Base-by-base conservation (phyloP, 1,140 invertebrate genomes). In the Parasteatoda tepidariorum region DNA sequence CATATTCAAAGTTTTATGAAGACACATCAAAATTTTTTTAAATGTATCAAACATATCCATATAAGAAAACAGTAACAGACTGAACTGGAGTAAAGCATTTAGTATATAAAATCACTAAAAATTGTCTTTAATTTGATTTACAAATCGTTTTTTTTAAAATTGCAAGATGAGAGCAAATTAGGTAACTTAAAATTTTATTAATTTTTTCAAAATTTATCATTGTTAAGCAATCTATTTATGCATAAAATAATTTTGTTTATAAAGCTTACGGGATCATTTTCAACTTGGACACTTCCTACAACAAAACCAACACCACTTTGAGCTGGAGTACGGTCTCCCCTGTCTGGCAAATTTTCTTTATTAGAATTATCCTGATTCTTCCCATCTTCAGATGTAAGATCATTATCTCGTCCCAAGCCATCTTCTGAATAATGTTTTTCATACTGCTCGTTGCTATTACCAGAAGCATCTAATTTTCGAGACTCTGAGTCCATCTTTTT, bases 251-350 rank as follows among this genome's bases (percentile, higher is more conserved):
- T 6, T 41, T 15, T 54, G 2, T 54, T 71, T 41, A 55, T 28
- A 9, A 24, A 90, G n/a, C 91, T 91, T 89, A 93, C 93, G 38
- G 93, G 92, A 91, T 94, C 93, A 38, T 92, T 90, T 89, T 92
- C 92, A 28, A 90, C 87, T 30, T 92, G 87, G 86, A 93, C 93
- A 78, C 90, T 91, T 81, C 92, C 93, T 85, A 95, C 93, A 26
- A 95, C 91, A 85, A 95, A 91, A 71, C 93, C 93, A 85, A 92
- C 89, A 24, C 90, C 89, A 78, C 87, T 68, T 33, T 48, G 55
- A 6, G 30, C 3, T 24, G 4, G 76, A 61, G 34, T 15, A 28
- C 6, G 9, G 5, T 41, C 38, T 6, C 5, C 13, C 13, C 13
- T 41, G 6, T 64, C 62, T 48, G 18, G 6, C 3, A 18, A 38